Conservation (phyloP, 1,140 invertebrate species). For the Drosophila melanica region DNA sequence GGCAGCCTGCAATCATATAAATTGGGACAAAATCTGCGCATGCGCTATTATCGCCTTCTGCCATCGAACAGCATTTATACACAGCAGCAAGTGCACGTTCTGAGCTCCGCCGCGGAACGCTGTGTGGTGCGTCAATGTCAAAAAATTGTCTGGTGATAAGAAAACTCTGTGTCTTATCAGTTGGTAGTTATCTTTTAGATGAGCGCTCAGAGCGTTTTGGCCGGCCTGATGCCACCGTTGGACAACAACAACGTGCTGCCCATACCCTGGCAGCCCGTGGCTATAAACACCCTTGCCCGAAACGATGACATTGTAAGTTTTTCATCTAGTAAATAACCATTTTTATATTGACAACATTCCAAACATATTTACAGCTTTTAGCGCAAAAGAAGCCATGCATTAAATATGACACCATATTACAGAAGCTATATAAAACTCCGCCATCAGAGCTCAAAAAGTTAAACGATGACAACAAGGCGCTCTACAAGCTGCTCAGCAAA, state of each 20-base stretch:
- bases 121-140: slow-evolving; percentile 86
- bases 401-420: slow-evolving; percentile 86
- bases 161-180: slow-evolving; percentile 68
- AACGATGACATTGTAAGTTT: slow-evolving; percentile 88
- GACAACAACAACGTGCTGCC: slow-evolving; percentile 89
- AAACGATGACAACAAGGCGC: slow-evolving; percentile 85
- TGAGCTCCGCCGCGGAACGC: slow-evolving; percentile 92
- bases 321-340: neutral
- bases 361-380: slow-evolving; percentile 84
- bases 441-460: slow-evolving; percentile 85
- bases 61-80: slow-evolving; percentile 87
- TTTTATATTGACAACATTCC: slow-evolving; percentile 1
- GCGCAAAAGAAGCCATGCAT: slow-evolving; percentile 88
- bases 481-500: slow-evolving; percentile 88
- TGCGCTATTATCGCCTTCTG: slow-evolving; percentile 88
- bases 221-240: slow-evolving; percentile 92
- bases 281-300: slow-evolving; percentile 90
- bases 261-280: slow-evolving; percentile 94
- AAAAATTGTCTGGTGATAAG: slow-evolving; percentile 34
- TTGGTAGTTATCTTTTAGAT: slow-evolving; percentile 85
- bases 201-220: slow-evolving; percentile 92
- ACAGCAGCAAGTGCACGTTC: slow-evolving; percentile 87
- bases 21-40: slow-evolving; percentile 89
- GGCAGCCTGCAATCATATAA: slow-evolving; percentile 91
- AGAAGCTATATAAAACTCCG: slow-evolving; percentile 84